Conservation (phyloP, 2,888 invertebrate species). For the Drosophila yooni region DNA sequence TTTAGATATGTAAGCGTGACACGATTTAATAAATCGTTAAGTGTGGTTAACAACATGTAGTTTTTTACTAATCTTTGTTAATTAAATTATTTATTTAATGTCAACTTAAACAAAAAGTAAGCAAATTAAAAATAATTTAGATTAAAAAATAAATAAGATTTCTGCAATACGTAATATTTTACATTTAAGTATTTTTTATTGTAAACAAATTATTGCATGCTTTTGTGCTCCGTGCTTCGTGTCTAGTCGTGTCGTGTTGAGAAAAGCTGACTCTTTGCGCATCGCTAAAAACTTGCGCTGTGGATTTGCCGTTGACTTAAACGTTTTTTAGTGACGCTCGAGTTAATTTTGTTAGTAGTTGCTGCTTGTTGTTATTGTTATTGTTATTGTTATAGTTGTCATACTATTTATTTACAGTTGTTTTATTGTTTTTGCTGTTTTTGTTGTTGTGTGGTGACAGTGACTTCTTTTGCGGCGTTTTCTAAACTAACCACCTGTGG, state of each 20-base stretch:
- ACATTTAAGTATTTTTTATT: not conserved
- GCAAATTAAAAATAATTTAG: too few species aligned
- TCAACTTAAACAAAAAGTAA: not conserved
- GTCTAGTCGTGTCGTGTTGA: not conserved
- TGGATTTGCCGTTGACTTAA: constrained; percentile 56
- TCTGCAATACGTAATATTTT: not conserved
- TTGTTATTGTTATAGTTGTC: constrained; percentile 26
- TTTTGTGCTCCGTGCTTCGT: not conserved
- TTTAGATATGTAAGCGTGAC: constrained; percentile 7
- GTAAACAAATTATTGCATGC: not conserved
- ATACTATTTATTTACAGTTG: constrained; percentile 30
- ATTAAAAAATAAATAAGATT: not conserved
- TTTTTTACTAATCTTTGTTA: not conserved
- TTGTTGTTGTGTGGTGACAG: constrained; percentile 42
- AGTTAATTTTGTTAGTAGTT: constrained; percentile 50
- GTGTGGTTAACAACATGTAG: too few species aligned
- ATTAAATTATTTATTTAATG: not conserved
- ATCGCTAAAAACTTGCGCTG: constrained; percentile 22
- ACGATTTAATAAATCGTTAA: not conserved
- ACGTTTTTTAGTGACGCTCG: constrained; percentile 73
- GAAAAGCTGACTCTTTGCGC: not conserved
- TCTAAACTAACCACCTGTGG: constrained; percentile 40
- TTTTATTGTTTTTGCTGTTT: constrained; percentile 10
- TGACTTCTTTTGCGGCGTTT: constrained; percentile 43
- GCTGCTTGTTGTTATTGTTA: constrained; percentile 23